Evolutionary conservation across 2,113 vertebrate genomes (phyloP).

Genomic region (Melanostigma gelatinosum): DNA sequence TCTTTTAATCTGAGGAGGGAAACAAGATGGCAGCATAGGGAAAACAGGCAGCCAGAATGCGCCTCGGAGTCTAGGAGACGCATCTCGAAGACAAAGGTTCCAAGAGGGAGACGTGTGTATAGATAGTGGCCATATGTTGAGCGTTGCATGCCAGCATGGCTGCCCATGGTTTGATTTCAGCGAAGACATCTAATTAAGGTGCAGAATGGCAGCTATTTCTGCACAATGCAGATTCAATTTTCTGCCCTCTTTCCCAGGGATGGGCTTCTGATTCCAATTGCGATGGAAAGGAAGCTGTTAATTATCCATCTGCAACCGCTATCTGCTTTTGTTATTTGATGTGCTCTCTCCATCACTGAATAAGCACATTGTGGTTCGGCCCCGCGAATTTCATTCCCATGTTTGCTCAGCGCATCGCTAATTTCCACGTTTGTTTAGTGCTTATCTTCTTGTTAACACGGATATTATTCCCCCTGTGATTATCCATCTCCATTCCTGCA

Average conservation of each 20-base stretch:
- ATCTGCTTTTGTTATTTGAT: slow-evolving; percentile 64
- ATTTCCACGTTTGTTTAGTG: slow-evolving; percentile 62
- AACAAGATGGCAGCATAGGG: slow-evolving; percentile 59
- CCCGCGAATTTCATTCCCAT: slow-evolving; percentile 43
- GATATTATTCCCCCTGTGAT: slow-evolving; percentile 43
- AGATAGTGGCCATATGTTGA: slow-evolving; percentile 77
- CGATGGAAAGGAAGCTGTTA: slow-evolving; percentile 75
- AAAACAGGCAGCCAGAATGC: slow-evolving; percentile 36
- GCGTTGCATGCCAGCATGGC: slow-evolving; percentile 56
- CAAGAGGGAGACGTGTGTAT: slow-evolving; percentile 46
- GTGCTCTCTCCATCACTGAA: slow-evolving; percentile 45
- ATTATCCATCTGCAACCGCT: slow-evolving; percentile 78
- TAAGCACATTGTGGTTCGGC: slow-evolving; percentile 45
- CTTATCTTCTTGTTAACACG: slow-evolving; percentile 55
- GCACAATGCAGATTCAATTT: slow-evolving; percentile 79
- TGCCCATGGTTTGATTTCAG: slow-evolving; percentile 71
- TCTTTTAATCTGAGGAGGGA: slow-evolving; percentile 59
- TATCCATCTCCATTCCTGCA: slow-evolving; percentile 16
- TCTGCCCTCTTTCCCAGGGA: slow-evolving; percentile 75
- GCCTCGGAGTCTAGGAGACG: slow-evolving; percentile 14
- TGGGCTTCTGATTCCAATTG: slow-evolving; percentile 77
- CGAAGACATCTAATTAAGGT: slow-evolving; percentile 79
- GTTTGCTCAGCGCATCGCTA: slow-evolving; percentile 51
- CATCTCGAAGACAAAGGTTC: slow-evolving; percentile 54
- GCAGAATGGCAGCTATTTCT: slow-evolving; percentile 74